Base-by-base conservation (phyloP, 2,888 invertebrate genomes). In the Boloria euphrosyne region DNA sequence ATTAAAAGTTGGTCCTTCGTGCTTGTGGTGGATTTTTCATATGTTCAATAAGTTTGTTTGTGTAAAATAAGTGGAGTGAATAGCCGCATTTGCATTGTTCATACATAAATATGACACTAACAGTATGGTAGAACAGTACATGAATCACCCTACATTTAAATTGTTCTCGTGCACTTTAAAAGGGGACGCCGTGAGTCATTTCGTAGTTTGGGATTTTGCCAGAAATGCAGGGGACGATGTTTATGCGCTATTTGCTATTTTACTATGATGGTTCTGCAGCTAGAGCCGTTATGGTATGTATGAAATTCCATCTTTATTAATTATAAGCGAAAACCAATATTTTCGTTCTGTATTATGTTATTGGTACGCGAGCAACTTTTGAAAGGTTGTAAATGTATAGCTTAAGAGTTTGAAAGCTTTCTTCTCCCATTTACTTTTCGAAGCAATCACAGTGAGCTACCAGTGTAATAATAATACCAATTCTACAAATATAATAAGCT, bases 131-230 rank as follows among this genome's bases (percentile, higher is more conserved):
- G 57, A 16, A 10, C 58, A 50, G 58, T 67, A 59, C 47, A 54
- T 69, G 69, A 69, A 62, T 69, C 67, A 67, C 54, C 62, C 59
- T 46, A 55, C 50, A 65, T 67, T 67, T 53, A 50, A 65, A 65
- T 65, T 52, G 59, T 54, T 62, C 59, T 64, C 49, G 22, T 59
- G 59, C 65, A 52, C 27, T 58, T 65, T 57, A 13, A 51, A 18
- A 66, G 68, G 69, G 67, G 54, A 47, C 62, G 49, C 46, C 51
- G 52, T 68, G 69, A 67, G 54, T 67, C 69, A 67, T 67, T 61
- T 65, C 59, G 60, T 65, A 62, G 62, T 67, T 69, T 69, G 65
- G 69, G 62, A 69, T 62, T 44, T 57, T 54, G 69, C 67, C 69
- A 69, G 55, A 59, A 67, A 53, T 55, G 49, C 49, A 59, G 68